Base-by-base conservation (phyloP, 2,888 invertebrate species). In the Acanthosepion esculentum region DNA sequence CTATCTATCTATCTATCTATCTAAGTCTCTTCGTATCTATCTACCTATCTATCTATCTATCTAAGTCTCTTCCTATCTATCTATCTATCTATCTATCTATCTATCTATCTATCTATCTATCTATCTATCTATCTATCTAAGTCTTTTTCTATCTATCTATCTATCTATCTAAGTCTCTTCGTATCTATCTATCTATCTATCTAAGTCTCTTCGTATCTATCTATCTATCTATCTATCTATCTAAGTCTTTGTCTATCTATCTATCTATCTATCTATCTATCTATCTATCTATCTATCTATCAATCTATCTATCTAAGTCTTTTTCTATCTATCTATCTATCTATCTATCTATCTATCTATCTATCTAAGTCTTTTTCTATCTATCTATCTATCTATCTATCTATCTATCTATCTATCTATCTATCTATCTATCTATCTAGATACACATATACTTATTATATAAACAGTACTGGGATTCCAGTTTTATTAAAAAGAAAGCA, bases 71-170 rank as follows among this genome's bases (percentile, higher is more conserved):
- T n/a, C n/a, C 20, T n/a, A 91, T 91, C 20, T 91, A 91, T 91
- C 7, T 91, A 91, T 91, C 33, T 91, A 91, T 91, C 33, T 91
- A 91, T 91, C 33, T 91, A 91, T 91, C 33, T 41, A 91, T 91
- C 41, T 41, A 41, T n/a, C 20, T n/a, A 91, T 91, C 20, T 91
- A 91, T 91, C 7, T 91, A 91, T 91, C 33, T 91, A 91, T 91
- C 33, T 91, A 91, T 91, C 33, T 91, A 91, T 91, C 33, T 41
- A 91, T 91, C 41, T 41, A 41, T 91, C 20, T 91, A 91, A n/a
- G n/a, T n/a, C n/a, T n/a, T n/a, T n/a, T n/a, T 91, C 7, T 91
- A 91, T 91, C 33, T 91, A 91, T 91, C 33, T 91, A 91, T 91
- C 33, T 91, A 91, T 91, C 33, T 41, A 91, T 91, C 41, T 41